Evolutionary conservation across 1,140 invertebrate species (phyloP).

Genomic region (Palaemon carinicauda): DNA sequence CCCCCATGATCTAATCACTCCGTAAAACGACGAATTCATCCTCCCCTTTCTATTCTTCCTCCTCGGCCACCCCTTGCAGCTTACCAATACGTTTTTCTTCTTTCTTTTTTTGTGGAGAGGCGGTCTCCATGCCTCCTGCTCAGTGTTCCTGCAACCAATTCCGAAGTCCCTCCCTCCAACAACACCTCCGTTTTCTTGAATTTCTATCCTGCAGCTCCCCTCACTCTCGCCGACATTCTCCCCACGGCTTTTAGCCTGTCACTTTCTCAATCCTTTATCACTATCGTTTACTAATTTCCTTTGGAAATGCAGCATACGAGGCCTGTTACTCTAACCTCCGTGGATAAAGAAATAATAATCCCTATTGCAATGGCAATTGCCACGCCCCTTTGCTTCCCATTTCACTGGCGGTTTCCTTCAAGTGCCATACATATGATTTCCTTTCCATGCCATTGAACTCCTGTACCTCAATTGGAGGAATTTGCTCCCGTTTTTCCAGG

Average conservation of each 20-base stretch:
- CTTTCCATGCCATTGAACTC: too few species aligned
- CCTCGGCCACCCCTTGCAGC: not conserved
- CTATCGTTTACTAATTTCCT: not conserved
- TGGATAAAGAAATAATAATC: too few species aligned
- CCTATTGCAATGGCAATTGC: too few species aligned
- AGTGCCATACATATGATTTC: too few species aligned
- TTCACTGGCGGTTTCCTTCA: too few species aligned
- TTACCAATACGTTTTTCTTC: too few species aligned
- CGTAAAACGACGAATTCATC: not conserved
- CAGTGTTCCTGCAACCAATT: not conserved
- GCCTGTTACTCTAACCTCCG: too few species aligned
- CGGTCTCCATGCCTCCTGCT: not conserved
- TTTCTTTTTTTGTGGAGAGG: not conserved
- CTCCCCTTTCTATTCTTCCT: not conserved
- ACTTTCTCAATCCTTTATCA: conserved; percentile 24
- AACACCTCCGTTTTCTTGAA: not conserved
- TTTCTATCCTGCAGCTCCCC: not conserved
- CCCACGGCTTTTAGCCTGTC: not conserved
- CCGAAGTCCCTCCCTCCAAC: not conserved
- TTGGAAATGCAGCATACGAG: too few species aligned
- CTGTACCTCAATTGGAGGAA: too few species aligned
- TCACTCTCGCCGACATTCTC: not conserved
- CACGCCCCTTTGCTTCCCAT: too few species aligned
- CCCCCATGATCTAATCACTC: not conserved
- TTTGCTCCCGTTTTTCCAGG: too few species aligned